Conservation (phyloP, 2,888 invertebrate genomes). For the Eupithecia tripunctaria region DNA sequence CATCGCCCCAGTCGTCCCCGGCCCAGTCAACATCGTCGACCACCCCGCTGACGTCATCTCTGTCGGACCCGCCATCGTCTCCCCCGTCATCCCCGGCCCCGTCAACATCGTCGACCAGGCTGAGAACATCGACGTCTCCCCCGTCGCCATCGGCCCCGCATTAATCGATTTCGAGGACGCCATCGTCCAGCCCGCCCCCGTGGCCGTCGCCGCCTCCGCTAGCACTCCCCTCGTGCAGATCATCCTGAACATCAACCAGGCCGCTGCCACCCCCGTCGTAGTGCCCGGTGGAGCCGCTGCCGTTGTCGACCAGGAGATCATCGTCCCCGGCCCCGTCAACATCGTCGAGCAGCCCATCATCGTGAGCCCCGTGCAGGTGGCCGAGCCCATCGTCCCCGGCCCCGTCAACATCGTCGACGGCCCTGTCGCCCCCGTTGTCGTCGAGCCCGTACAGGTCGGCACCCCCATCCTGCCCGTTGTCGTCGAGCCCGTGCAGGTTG, state of each 20-base stretch:
- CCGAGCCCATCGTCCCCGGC: conserved; percentile 30
- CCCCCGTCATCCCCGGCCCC: conserved; percentile 32
- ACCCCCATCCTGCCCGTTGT: conserved; percentile 25
- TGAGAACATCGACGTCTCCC: conserved; percentile 15
- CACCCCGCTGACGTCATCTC: conserved; percentile 19
- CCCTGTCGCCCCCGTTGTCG: conserved; percentile 49
- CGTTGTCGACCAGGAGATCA: conserved; percentile 14
- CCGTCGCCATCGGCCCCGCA: conserved; percentile 42
- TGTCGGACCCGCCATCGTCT: conserved; percentile 46
- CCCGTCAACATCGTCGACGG: conserved; percentile 12
- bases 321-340: conserved; percentile 39
- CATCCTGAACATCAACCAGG: conserved; percentile 51
- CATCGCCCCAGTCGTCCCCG: conserved; percentile 38
- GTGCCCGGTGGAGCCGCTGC: conserved; percentile 28
- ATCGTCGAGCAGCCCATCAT: conserved; percentile 35
- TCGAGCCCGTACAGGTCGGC: conserved; percentile 45
- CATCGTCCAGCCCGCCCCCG: conserved; percentile 40
- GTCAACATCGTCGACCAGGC: conserved; percentile 23
- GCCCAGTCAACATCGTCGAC: conserved; percentile 29
- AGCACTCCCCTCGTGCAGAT: conserved; percentile 51
- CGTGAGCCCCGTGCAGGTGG: conserved; percentile 30
- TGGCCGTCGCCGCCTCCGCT: conserved; percentile 33
- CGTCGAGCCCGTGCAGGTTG: conserved; percentile 32
- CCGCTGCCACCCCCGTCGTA: conserved; percentile 28
- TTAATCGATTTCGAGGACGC: conserved; percentile 38